Conservation (phyloP, 2,113 vertebrate genomes). For the Phoenicopterus ruber region DNA sequence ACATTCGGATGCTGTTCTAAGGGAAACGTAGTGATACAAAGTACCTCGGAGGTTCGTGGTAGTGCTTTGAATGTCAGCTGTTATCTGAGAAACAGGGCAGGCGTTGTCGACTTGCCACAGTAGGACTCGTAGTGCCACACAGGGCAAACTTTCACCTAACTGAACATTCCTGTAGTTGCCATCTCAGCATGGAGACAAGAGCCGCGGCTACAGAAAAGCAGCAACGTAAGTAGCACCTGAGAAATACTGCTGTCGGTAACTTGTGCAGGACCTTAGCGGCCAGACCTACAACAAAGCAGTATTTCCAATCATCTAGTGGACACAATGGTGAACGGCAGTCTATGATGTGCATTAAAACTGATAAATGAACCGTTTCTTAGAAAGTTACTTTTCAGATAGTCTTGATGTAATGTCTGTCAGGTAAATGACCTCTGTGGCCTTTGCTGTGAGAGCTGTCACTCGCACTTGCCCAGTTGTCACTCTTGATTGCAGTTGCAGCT, state of each 20-base stretch:
- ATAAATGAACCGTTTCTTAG: background rate
- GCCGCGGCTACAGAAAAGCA: background rate
- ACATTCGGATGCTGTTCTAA: background rate
- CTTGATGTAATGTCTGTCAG: background rate
- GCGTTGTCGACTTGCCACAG: background rate
- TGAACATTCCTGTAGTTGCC: background rate
- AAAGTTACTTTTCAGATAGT: background rate
- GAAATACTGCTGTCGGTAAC: background rate
- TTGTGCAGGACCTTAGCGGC: background rate
- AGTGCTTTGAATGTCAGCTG: background rate
- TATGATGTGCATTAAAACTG: background rate
- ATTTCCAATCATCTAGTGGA: background rate
- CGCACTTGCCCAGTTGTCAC: too few species aligned
- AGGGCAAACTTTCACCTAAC: background rate
- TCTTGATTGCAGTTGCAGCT: conserved; percentile 15
- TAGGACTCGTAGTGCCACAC: background rate
- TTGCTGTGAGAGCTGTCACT: background rate
- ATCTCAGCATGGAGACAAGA: background rate
- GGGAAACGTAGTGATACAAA: background rate
- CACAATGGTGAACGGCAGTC: background rate
- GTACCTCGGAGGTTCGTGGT: background rate
- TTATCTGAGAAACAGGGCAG: background rate
- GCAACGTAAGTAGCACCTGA: background rate
- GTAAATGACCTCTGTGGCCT: background rate
- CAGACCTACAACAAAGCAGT: background rate